Conservation (phyloP, 1,140 invertebrate genomes). For the Lysiphlebus fabarum region DNA sequence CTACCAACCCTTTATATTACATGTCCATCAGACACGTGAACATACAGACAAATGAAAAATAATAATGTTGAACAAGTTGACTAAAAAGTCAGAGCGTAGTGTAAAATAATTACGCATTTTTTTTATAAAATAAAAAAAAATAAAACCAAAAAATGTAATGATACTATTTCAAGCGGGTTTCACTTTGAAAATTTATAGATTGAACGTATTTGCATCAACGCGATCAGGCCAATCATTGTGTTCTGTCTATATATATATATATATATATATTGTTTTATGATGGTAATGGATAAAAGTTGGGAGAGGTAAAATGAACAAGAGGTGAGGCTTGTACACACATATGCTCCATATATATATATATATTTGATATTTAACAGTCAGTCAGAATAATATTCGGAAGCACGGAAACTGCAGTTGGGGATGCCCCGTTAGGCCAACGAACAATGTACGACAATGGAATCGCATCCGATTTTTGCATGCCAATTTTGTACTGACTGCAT, state of each 20-base stretch:
- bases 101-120: neutral
- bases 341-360: neutral
- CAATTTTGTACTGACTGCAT: conserved; percentile 50
- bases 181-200: conserved; percentile 16
- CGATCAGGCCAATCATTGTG: conserved; percentile 25
- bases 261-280: neutral
- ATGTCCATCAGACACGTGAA: too few species aligned
- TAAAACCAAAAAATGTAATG: too few species aligned
- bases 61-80: conserved; percentile 1
- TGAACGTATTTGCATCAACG: conserved; percentile 21
- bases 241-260: neutral
- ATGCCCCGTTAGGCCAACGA: conserved; percentile 33
- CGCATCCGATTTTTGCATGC: conserved; percentile 55
- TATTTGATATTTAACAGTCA: neutral
- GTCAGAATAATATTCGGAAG: conserved; percentile 23
- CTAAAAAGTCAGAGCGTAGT: neutral
- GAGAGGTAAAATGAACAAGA: neutral
- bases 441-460: conserved; percentile 53
- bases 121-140: conserved; percentile 3
- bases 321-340: neutral
- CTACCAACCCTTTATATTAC: too few species aligned
- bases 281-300: neutral
- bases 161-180: neutral
- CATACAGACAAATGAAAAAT: neutral
- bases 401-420: conserved; percentile 23